Conservation (phyloP, 64 coral and sea anemone genomes). For the Actinia equina region DNA sequence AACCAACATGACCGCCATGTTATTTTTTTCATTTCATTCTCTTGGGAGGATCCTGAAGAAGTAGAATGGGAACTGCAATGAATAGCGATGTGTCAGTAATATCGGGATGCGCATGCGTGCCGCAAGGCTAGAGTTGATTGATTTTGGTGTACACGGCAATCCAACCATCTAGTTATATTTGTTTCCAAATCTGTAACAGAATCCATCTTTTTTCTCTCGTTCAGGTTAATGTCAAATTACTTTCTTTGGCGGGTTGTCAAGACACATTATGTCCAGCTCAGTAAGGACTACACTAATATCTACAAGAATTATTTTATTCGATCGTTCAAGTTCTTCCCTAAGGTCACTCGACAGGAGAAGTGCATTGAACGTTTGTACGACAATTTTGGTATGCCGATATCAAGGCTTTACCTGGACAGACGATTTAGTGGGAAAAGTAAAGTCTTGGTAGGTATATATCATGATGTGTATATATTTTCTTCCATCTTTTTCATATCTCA, state of each 20-base stretch:
- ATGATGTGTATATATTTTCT: neutral
- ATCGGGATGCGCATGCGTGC: no score
- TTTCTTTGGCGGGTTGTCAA: conserved; percentile 54
- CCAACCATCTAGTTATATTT: neutral
- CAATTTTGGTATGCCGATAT: conserved; percentile 48
- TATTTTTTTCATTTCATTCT: no score
- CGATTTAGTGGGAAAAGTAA: conserved; percentile 40
- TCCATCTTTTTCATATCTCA: neutral
- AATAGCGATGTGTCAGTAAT: no score
- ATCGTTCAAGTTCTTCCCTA: conserved; percentile 34
- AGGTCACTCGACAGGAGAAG: neutral
- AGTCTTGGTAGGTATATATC: conserved; percentile 32
- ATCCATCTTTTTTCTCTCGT: neutral
- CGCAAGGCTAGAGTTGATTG: no score
- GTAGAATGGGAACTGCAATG: no score
- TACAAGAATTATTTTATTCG: conserved; percentile 33
- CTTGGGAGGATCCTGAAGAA: no score
- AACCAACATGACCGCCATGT: no score
- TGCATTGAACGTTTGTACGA: conserved; percentile 6
- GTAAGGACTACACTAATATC: conserved; percentile 43
- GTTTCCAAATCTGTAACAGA: neutral
- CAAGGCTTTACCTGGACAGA: conserved; percentile 44
- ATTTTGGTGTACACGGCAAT: no score
- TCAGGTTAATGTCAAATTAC: conserved; percentile 43
- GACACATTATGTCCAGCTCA: conserved; percentile 23